These are phyloP conservation scores for Philotrypesis tridentata DNA, from an alignment of 1,140 invertebrate species.

Conservation along the genomic window DNA sequence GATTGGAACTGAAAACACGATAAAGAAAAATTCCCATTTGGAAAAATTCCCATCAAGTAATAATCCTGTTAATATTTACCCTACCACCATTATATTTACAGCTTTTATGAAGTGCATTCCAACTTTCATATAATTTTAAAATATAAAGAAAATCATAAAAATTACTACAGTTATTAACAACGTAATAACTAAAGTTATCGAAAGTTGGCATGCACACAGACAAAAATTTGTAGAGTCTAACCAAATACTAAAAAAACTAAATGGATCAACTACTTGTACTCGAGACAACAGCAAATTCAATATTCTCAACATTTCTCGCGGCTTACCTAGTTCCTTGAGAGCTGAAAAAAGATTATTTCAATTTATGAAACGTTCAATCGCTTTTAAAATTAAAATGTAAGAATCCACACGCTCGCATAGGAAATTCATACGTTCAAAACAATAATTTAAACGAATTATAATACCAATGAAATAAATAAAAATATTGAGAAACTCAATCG, in stretches of 20 bases:
- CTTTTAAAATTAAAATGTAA: constrained; percentile 13
- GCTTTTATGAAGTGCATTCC: constrained; percentile 15
- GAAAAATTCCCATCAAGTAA: background rate
- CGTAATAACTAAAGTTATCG: constrained; percentile 30
- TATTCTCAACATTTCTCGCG: constrained; percentile 61
- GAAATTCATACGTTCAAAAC: constrained; percentile 29
- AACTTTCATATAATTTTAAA: constrained; percentile 29
- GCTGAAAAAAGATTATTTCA: constrained; percentile 69
- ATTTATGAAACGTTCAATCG: constrained; percentile 38
- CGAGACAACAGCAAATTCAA: constrained; percentile 65
- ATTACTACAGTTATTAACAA: constrained; percentile 19
- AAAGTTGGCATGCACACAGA: constrained; percentile 32
- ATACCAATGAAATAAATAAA: constrained; percentile 17
- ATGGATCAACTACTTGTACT: constrained; percentile 59
- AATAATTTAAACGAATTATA: background rate
- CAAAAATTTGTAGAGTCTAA: constrained; percentile 47
- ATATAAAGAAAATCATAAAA: background rate
- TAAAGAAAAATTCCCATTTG: constrained; percentile 1
- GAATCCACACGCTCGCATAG: constrained; percentile 56
- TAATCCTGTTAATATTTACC: constrained; percentile 60
- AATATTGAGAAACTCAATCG: constrained; percentile 45
- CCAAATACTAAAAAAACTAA: constrained; percentile 54
- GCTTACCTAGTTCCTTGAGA: constrained; percentile 74
- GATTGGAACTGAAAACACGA: background rate
- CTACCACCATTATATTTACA: constrained; percentile 66